Conservation (phyloP, 2,888 invertebrate genomes). For the Onthophagus sagittarius region DNA sequence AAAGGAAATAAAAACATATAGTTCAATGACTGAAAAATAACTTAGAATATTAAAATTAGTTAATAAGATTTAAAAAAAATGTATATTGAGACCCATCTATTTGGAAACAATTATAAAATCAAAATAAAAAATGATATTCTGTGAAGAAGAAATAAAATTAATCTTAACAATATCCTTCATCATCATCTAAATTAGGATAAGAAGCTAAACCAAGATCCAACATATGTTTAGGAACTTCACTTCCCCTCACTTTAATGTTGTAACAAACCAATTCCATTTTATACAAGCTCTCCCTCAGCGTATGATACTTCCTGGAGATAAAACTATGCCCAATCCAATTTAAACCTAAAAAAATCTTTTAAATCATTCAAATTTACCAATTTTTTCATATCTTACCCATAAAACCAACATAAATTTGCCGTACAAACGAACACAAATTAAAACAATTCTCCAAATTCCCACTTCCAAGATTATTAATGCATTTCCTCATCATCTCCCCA, state of each 20-base stretch:
- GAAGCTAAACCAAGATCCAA: conserved; percentile 53
- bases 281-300: conserved; percentile 68
- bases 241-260: conserved; percentile 72
- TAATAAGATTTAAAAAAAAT: too few relatives aligned
- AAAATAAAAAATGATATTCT: too few relatives aligned
- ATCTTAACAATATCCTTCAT: conserved; percentile 43
- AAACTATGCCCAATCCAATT: conserved; percentile 55
- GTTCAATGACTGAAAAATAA: too few relatives aligned
- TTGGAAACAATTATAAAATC: too few relatives aligned
- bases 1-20: too few relatives aligned
- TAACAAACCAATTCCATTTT: conserved; percentile 86
- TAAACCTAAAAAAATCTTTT: too few relatives aligned
- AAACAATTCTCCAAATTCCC: conserved; percentile 72
- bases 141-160: too few relatives aligned
- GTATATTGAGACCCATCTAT: too few relatives aligned
- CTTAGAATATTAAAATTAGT: too few relatives aligned
- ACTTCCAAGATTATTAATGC: conserved; percentile 75
- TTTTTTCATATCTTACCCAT: too few relatives aligned
- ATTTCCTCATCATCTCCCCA: conserved; percentile 86
- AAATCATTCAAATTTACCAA: too few relatives aligned
- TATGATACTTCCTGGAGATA: conserved; percentile 66
- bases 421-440: conserved; percentile 67
- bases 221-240: conserved; percentile 73
- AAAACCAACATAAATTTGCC: conserved; percentile 61
- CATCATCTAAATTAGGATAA: conserved; percentile 35